A percentile compares a stretch with the other conserved stretches of the same genome.
phyloP scores from a whole-genome alignment of 2,797 vertebrate species.

The Falco novaeseelandiae region DNA sequence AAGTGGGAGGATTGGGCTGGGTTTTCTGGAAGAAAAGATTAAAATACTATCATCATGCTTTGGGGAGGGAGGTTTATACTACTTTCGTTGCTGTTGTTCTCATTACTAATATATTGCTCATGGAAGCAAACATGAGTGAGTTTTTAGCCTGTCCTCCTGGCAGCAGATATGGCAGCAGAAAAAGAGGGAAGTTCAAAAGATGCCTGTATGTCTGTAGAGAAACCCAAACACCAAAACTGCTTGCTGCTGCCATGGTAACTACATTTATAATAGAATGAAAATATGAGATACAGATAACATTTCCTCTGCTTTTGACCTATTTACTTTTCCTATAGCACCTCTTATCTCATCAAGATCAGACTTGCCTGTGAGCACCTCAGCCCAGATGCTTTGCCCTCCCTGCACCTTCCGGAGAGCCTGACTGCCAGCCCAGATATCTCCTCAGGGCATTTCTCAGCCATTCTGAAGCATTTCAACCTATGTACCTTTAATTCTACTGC shows the following conservation, averaged over 20 bases:
- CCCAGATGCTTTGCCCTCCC: neutral
- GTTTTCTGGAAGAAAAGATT: neutral
- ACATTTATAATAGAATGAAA: slow-evolving; percentile 8
- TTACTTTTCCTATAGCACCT: neutral
- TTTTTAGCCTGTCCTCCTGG: neutral
- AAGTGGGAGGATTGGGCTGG: neutral
- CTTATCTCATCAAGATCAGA: slow-evolving; percentile 3
- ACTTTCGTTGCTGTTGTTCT: neutral
- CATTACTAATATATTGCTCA: neutral
- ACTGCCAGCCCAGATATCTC: neutral
- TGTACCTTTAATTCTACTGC: neutral
- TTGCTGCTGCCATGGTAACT: slow-evolving; percentile 28
- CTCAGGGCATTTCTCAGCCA: neutral
- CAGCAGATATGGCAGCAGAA: neutral
- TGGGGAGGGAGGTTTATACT: neutral
- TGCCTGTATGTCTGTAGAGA: neutral
- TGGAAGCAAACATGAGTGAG: neutral
- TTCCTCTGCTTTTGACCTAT: slow-evolving; percentile 27
- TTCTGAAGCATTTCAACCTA: neutral
- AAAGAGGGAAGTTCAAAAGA: slow-evolving; percentile 22
- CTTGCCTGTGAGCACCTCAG: neutral
- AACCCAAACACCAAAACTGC: neutral
- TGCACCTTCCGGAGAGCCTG: neutral
- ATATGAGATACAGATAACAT: neutral
- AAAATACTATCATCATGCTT: neutral